Evolutionary conservation across 2,888 invertebrate genomes (phyloP).

Genomic region (Xanthostigma xanthostigma): DNA sequence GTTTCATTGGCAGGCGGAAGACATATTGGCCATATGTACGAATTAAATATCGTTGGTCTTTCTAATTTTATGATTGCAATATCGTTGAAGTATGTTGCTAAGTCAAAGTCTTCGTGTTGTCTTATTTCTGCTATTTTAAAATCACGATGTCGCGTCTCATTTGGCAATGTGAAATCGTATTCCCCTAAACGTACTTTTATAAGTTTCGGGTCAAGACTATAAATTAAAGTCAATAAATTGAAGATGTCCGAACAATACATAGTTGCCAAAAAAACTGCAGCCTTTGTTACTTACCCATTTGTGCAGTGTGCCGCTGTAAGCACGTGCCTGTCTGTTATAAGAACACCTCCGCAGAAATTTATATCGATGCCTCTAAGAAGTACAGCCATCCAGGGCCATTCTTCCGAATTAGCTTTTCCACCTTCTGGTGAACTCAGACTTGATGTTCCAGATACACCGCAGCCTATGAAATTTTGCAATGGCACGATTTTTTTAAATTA

Average conservation of each 20-base stretch:
- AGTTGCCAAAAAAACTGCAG: background rate
- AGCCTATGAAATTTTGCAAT: constrained; percentile 24
- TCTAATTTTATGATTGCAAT: constrained; percentile 58
- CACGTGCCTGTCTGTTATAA: constrained; percentile 65
- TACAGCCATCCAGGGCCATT: constrained; percentile 81
- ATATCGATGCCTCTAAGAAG: constrained; percentile 45
- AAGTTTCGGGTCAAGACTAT: constrained; percentile 41
- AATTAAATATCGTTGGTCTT: constrained; percentile 50
- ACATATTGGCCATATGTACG: constrained; percentile 74
- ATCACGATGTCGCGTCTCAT: constrained; percentile 56
- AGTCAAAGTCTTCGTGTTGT: constrained; percentile 51
- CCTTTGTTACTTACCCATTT: constrained; percentile 30
- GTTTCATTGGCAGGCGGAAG: constrained; percentile 50
- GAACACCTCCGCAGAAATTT: constrained; percentile 65
- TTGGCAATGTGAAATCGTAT: constrained; percentile 51
- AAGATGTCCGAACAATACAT: background rate
- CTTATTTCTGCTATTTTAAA: constrained; percentile 50
- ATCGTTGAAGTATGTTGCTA: constrained; percentile 55
- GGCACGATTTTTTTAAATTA: too few relatives aligned
- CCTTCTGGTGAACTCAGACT: constrained; percentile 21
- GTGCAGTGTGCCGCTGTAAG: constrained; percentile 67
- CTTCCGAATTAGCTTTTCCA: constrained; percentile 25
- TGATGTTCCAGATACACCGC: constrained; percentile 37
- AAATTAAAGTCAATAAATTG: constrained; percentile 10
- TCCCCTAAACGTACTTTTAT: constrained; percentile 63